Percentiles rank a stretch among this genome's conserved stretches.
Conservation (phyloP, 2,888 invertebrate genomes). For the Tenodera sinensis region DNA sequence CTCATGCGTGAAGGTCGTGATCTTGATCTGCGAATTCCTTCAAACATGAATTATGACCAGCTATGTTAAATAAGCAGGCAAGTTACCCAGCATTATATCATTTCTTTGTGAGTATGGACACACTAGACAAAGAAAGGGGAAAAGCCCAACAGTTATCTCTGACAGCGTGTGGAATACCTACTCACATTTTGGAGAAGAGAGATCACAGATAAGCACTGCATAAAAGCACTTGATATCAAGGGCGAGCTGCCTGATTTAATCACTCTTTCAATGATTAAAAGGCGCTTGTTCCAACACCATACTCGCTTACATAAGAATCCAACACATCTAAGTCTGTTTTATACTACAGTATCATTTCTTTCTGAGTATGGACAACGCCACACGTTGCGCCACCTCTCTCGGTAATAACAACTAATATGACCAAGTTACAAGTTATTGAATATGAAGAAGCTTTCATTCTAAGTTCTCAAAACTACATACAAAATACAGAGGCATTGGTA, state of each 20-base stretch:
- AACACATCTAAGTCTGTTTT: too few relatives aligned
- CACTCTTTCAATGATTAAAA: background rate
- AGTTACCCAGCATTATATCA: background rate
- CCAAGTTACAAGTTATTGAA: too few relatives aligned
- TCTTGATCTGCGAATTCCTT: background rate
- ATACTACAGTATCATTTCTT: too few relatives aligned
- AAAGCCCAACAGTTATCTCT: background rate
- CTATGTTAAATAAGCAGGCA: background rate
- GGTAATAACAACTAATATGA: too few relatives aligned
- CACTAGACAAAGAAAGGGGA: background rate
- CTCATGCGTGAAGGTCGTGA: background rate
- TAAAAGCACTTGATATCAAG: background rate
- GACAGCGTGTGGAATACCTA: background rate
- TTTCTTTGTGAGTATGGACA: background rate
- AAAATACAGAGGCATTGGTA: too few relatives aligned
- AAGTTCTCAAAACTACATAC: too few relatives aligned
- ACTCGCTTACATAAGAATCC: too few relatives aligned
- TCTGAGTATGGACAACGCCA: too few relatives aligned
- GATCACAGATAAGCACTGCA: background rate
- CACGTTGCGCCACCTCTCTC: too few relatives aligned
- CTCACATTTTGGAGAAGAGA: background rate
- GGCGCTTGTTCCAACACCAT: too few relatives aligned
- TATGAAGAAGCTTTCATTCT: too few relatives aligned
- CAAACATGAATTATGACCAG: too few relatives aligned
- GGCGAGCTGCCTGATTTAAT: background rate